Base-by-base conservation (phyloP, 2,113 vertebrate genomes). In the Myanophis thanlyinensis region DNA sequence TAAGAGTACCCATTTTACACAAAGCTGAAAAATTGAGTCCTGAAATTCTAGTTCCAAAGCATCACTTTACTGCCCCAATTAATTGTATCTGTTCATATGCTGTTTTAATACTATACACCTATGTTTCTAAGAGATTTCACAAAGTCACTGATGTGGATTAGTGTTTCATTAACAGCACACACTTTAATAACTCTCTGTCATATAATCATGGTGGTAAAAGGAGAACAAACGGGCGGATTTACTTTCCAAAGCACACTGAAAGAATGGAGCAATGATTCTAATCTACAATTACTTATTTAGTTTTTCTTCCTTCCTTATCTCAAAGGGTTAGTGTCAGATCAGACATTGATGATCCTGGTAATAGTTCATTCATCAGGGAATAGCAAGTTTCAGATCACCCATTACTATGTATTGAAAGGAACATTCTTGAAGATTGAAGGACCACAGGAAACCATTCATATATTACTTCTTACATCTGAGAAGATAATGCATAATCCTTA, bases 61-160 rank as follows among this genome's bases (percentile, higher is more conserved):
- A 46, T 89, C 91, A 11, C 84, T 92, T 44, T 94, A 95, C 51
- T 80, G 30, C 56, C 47, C 92, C 46, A 89, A 56, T 88, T 93
- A 59, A 53, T 89, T 73, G n/a, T 27, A 62, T 91, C n/a, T 88
- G 46, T 88, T 48, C 87, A 91, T n/a, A 93, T 52, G 86, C 59
- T n/a, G 0, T 4, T 54, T 90, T 90, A 85, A 67, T 52, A 23
- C 53, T 86, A n/a, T 48, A 86, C 88, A 90, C 52, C 88, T 86
- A 27, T 85, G 54, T 93, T 89, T 92, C 73, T 90, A 56, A 90
- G 73, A 93, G 53, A 90, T 90, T 90, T 93, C 88, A 90, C 92
- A 86, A 93, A 93, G 92, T 86, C 88, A 90, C 73, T 93, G 92
- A 93, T 89, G 92, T 93, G 92, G 88, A 93, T 93, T 93, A 93